A percentile compares a stretch with the other conserved stretches of the same genome.
Conservation (phyloP, 2,888 invertebrate genomes). For the Steinernema carpocapsae region DNA sequence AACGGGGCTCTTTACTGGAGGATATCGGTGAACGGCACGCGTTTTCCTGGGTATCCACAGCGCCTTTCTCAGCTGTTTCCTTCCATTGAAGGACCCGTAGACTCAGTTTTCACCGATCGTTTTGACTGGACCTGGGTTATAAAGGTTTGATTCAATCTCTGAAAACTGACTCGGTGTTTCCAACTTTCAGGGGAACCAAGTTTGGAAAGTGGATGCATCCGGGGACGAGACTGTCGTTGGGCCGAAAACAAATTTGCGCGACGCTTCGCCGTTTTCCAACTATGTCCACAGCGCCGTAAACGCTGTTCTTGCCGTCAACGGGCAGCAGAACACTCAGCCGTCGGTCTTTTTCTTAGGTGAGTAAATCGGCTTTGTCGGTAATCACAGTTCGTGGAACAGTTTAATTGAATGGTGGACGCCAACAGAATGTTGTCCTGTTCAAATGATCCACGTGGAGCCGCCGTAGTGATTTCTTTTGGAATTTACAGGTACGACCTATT, state of each 20-base stretch:
- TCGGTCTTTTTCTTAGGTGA: slow-evolving; percentile 27
- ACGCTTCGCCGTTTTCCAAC: slow-evolving; percentile 16
- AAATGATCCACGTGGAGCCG: too few species aligned
- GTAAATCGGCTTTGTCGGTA: background rate
- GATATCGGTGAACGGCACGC: background rate
- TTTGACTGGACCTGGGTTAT: slow-evolving; percentile 23
- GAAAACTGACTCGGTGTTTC: background rate
- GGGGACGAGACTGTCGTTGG: background rate
- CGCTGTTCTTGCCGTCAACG: slow-evolving; percentile 14
- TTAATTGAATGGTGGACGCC: too few species aligned
- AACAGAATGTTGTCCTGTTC: too few species aligned
- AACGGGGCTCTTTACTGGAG: background rate
- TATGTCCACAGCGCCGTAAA: background rate
- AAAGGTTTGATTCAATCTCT: background rate
- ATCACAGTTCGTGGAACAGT: too few species aligned
- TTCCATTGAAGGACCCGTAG: background rate
- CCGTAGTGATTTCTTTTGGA: too few species aligned
- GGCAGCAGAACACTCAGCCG: background rate
- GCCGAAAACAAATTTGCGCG: background rate
- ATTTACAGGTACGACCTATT: slow-evolving; percentile 18
- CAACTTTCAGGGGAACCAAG: slow-evolving; percentile 1
- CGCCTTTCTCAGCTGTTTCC: background rate
- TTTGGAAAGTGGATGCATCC: slow-evolving; percentile 27
- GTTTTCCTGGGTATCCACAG: background rate
- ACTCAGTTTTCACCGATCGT: slow-evolving; percentile 5